A percentile compares a stretch with the other conserved stretches of the same genome.
Conservation (phyloP, 2,797 vertebrate genomes). For the Knipowitschia caucasica region DNA sequence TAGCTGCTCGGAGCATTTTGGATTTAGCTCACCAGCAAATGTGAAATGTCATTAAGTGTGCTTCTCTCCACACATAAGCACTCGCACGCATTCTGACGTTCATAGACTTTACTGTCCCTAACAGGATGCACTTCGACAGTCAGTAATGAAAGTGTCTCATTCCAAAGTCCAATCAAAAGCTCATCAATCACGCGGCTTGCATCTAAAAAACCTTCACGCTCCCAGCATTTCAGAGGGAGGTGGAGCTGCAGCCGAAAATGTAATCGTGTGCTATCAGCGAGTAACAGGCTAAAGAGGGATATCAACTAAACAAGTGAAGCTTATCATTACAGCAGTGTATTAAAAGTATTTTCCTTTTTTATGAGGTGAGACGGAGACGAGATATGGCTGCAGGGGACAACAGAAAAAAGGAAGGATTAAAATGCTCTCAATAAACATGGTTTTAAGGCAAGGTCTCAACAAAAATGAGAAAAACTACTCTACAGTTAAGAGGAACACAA, state of each 20-base stretch:
- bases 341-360: constrained; percentile 11
- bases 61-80: constrained; percentile 41
- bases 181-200: constrained; percentile 70
- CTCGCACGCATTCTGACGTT: constrained; percentile 12
- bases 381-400: constrained; percentile 1
- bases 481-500: neutral
- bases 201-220: constrained; percentile 51
- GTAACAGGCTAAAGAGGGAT: constrained; percentile 39
- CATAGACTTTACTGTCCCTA: constrained; percentile 58
- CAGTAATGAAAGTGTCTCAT: constrained; percentile 78
- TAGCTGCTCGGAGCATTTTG: constrained; percentile 39
- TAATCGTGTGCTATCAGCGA: constrained; percentile 62
- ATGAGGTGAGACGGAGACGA: constrained; percentile 18
- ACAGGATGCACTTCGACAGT: constrained; percentile 70
- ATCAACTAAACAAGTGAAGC: constrained; percentile 18
- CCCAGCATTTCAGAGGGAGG: constrained; percentile 26
- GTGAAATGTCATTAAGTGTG: constrained; percentile 66
- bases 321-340: constrained; percentile 9
- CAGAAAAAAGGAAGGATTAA: neutral
- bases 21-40: constrained; percentile 55
- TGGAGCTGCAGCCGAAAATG: constrained; percentile 49
- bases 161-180: constrained; percentile 77
- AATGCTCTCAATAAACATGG: constrained; percentile 4
- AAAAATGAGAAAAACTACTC: neutral
- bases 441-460: neutral